phyloP scores from a whole-genome alignment of 2,113 vertebrate species.

The Lepus europaeus region DNA sequence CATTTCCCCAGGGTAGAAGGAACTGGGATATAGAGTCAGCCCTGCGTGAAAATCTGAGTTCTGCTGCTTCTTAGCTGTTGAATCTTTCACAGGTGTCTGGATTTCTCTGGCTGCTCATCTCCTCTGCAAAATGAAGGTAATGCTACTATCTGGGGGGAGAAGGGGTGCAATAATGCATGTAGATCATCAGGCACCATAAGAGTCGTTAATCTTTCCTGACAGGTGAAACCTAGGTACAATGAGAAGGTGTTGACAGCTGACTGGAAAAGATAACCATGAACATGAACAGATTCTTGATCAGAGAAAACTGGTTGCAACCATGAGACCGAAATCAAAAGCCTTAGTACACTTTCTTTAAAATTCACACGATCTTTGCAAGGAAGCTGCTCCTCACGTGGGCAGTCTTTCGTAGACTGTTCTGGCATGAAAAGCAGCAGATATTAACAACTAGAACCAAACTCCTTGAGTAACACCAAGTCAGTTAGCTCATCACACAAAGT shows the following conservation, averaged over 20 bases:
- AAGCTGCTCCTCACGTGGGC: not conserved
- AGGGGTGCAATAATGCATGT: not conserved
- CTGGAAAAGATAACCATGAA: not conserved
- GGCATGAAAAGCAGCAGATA: not conserved
- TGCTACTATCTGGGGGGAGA: not conserved
- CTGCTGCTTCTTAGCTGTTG: constrained; percentile 2
- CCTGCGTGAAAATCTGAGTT: not conserved
- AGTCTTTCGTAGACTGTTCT: not conserved
- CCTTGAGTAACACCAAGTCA: not conserved
- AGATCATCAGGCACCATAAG: not conserved
- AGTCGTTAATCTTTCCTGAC: not conserved
- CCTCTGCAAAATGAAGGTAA: constrained; percentile 7
- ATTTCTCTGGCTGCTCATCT: not conserved
- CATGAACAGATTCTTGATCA: not conserved
- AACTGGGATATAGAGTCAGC: constrained; percentile 2
- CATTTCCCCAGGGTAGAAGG: not conserved
- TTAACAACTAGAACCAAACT: not conserved
- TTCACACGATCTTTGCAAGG: not conserved
- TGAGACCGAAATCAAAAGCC: not conserved
- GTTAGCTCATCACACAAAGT: not conserved
- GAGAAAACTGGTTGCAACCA: not conserved
- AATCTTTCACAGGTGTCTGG: not conserved
- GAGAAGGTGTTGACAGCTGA: not conserved
- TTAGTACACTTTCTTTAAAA: not conserved
- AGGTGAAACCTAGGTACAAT: not conserved